phyloP scores from a whole-genome alignment of 2,113 vertebrate species.

The Chitala chitala region DNA sequence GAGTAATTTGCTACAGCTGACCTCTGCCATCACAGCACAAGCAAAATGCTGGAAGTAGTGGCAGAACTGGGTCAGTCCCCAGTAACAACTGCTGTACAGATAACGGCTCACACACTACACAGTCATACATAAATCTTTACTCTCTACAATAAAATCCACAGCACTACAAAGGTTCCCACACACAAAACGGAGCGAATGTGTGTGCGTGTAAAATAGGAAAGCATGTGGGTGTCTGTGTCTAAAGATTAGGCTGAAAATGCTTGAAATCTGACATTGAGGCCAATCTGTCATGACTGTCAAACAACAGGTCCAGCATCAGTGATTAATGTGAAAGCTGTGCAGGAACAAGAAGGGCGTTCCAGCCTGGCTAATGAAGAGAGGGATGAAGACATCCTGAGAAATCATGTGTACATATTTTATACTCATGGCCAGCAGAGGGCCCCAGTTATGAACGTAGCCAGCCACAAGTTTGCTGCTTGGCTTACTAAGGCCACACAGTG shows the following conservation, averaged over 20 bases:
- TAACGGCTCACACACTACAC: too few relatives aligned
- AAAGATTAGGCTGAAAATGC: neutral
- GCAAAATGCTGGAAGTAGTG: neutral
- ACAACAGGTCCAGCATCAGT: neutral
- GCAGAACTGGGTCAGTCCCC: too few relatives aligned
- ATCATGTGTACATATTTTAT: neutral
- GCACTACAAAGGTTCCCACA: too few relatives aligned
- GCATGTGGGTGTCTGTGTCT: neutral
- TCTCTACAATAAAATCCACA: too few relatives aligned
- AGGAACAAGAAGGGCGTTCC: constrained; percentile 4
- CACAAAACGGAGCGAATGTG: constrained; percentile 1
- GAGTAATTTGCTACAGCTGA: constrained; percentile 29
- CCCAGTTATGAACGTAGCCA: neutral
- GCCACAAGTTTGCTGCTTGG: neutral
- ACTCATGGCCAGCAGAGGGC: constrained; percentile 17
- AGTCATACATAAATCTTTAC: too few relatives aligned
- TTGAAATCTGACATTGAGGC: neutral
- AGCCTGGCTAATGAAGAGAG: neutral
- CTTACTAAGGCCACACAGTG: neutral
- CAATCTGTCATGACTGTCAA: neutral
- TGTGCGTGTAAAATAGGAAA: neutral
- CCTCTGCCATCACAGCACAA: constrained; percentile 10
- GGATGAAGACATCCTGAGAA: neutral
- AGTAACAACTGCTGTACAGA: neutral
- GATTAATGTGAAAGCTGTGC: neutral